Base-by-base conservation (phyloP, 92 coral and sea anemone species). In the Plumapathes pennacea region DNA sequence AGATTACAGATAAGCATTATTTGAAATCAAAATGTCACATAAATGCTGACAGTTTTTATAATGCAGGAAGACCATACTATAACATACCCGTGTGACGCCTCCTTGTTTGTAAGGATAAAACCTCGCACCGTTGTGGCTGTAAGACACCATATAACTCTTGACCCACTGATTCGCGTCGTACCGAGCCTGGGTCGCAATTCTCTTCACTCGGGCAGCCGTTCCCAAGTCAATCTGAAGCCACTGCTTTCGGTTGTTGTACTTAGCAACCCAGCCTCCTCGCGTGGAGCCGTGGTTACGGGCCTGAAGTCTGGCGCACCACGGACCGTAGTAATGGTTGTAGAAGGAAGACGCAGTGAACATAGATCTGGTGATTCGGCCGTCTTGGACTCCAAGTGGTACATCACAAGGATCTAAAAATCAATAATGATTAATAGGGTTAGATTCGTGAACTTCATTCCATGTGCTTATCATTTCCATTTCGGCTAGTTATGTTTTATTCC, bases 171-270 rank as follows among this genome's bases (percentile, higher is more conserved):
- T 55, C 23, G 68, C 77, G 6, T 69, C 71, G 42, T 70, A 70
- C 5, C 76, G 74, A 18, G 75, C 89, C 37, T 83, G 89, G 25
- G 75, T 77, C 5, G 85, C 79, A 5, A 83, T 62, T 12, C 75
- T 71, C 38, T 77, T 78, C 3, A 83, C 64, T 13, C 85, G 64
- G 5, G 89, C 21, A 11, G 60, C 55, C 7, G 67, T 56, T 26
- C 77, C 85, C 31, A 83, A 50, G 63, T 83, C 85, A 64, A 66
- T 42, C 39, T 83, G 86, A 14, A 78, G 28, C 80, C 80, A 83
- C 62, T 78, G 84, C 14, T 57, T 49, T 18, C 44, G 56, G 25
- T 78, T 78, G 7, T 40, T 47, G 41, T 29, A 14, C 33, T 42
- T 44, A 27, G 85, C 38, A 15, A 77, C 14, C 89, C 89, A 83